Percentiles rank a stretch among this genome's conserved stretches.
These are phyloP conservation scores for Aramus guarauna DNA, from an alignment of 2,113 vertebrate species.

Conservation along the genomic window DNA sequence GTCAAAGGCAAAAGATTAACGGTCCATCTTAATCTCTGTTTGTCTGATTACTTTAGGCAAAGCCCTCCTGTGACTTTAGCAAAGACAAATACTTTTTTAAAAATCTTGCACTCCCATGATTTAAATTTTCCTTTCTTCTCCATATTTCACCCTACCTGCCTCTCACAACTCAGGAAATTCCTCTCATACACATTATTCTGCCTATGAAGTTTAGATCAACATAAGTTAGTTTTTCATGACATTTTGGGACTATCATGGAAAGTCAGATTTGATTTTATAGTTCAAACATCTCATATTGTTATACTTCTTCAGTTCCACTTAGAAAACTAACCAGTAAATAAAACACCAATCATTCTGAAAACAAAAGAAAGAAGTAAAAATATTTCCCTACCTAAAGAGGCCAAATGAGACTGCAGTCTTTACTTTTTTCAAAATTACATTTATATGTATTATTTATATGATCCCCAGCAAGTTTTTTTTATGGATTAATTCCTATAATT, in stretches of 20 bases:
- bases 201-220: neutral
- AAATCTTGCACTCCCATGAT: neutral
- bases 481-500: conserved; percentile 3
- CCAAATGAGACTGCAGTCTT: neutral
- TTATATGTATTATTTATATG: neutral
- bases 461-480: neutral
- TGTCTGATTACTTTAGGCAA: neutral
- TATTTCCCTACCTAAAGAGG: neutral
- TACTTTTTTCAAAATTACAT: neutral
- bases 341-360: neutral
- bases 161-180: neutral
- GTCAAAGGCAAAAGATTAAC: neutral
- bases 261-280: neutral
- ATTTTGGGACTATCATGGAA: neutral
- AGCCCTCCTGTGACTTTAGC: neutral
- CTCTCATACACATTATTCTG: neutral
- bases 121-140: neutral
- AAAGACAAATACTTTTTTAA: neutral
- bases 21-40: neutral
- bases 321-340: neutral
- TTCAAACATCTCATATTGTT: neutral
- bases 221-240: neutral
- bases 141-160: neutral
- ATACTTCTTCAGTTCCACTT: neutral
- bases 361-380: neutral